A percentile compares a stretch with the other conserved stretches of the same genome.
These are phyloP conservation scores for Orchesellides sinensis DNA, from an alignment of 2,888 invertebrate genomes.

Conservation along the genomic window DNA sequence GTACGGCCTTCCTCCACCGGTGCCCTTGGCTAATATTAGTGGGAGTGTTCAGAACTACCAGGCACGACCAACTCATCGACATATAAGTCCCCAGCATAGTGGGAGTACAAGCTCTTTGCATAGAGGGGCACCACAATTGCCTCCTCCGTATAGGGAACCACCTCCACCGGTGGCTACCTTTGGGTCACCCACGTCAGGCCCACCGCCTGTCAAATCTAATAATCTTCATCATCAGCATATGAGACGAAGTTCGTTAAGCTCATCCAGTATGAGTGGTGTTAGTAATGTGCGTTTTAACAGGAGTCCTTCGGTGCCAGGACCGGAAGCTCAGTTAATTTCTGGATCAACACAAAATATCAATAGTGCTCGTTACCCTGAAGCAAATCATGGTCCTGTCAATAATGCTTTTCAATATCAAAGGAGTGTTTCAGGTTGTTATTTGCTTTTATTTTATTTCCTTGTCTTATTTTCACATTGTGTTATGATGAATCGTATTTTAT, in stretches of 20 bases:
- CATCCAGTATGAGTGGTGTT: slow-evolving; percentile 60
- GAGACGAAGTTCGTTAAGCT: slow-evolving; percentile 70
- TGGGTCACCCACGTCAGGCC: slow-evolving; percentile 64
- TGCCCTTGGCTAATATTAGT: slow-evolving; percentile 37
- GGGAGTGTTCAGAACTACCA: too few relatives aligned
- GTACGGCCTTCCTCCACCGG: slow-evolving; percentile 71
- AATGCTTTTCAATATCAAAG: slow-evolving; percentile 68
- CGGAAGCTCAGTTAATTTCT: slow-evolving; percentile 37
- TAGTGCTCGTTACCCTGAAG: slow-evolving; percentile 32
- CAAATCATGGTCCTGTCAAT: background rate
- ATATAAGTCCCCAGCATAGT: slow-evolving; percentile 56
- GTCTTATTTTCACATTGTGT: too few relatives aligned
- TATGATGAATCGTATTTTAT: too few relatives aligned
- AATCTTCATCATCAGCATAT: slow-evolving; percentile 38
- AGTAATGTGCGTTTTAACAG: slow-evolving; percentile 51
- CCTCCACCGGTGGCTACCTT: slow-evolving; percentile 77
- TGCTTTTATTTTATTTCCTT: slow-evolving; percentile 37
- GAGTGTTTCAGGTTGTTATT: slow-evolving; percentile 71
- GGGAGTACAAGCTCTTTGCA: slow-evolving; percentile 48
- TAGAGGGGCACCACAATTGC: slow-evolving; percentile 77
- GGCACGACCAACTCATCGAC: slow-evolving; percentile 33
- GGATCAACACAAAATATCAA: slow-evolving; percentile 60
- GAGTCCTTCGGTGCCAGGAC: slow-evolving; percentile 56
- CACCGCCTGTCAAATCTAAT: slow-evolving; percentile 53
- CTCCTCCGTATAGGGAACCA: slow-evolving; percentile 81